Conservation (phyloP, 2,797 vertebrate species). For the Hephaestus fuliginosus region DNA sequence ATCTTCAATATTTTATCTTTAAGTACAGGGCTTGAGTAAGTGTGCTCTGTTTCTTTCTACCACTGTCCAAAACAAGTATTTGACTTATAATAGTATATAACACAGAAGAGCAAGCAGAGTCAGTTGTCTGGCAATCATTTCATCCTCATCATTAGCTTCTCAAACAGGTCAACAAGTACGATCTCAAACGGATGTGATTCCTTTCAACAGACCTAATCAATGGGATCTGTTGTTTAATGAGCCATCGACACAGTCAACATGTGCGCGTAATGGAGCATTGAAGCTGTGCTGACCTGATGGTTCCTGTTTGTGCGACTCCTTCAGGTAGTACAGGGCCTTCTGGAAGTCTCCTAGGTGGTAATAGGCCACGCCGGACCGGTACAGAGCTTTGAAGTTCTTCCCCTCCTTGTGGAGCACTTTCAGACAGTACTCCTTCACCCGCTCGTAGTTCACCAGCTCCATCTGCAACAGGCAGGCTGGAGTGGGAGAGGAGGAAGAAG, state of each 20-base stretch:
- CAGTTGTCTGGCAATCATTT: background rate
- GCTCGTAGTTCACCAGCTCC: slow-evolving; percentile 98
- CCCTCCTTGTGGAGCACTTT: slow-evolving; percentile 98
- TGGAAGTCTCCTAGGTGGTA: slow-evolving; percentile 98
- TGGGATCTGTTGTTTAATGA: no score
- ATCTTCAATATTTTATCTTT: no score
- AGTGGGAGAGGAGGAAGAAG: background rate
- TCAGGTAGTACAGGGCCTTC: slow-evolving; percentile 98
- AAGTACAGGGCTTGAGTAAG: no score
- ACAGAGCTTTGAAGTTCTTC: slow-evolving; percentile 98
- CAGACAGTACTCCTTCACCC: slow-evolving; percentile 98
- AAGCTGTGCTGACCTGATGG: slow-evolving; percentile 89
- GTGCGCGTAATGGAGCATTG: background rate
- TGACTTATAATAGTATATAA: background rate
- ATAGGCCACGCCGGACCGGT: slow-evolving; percentile 97
- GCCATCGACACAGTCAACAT: no score
- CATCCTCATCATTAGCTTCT: background rate
- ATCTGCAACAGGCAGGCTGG: slow-evolving; percentile 97
- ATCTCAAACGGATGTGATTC: background rate
- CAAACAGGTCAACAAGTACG: background rate
- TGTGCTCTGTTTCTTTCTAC: no score
- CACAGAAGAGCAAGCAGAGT: background rate
- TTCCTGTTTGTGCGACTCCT: slow-evolving; percentile 96
- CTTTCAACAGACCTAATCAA: background rate
- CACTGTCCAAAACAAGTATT: background rate